Evolutionary conservation across 2,797 vertebrate species (phyloP), one percentile per base, ranked within the genome.

Genomic region (Margarornis squamiger): DNA sequence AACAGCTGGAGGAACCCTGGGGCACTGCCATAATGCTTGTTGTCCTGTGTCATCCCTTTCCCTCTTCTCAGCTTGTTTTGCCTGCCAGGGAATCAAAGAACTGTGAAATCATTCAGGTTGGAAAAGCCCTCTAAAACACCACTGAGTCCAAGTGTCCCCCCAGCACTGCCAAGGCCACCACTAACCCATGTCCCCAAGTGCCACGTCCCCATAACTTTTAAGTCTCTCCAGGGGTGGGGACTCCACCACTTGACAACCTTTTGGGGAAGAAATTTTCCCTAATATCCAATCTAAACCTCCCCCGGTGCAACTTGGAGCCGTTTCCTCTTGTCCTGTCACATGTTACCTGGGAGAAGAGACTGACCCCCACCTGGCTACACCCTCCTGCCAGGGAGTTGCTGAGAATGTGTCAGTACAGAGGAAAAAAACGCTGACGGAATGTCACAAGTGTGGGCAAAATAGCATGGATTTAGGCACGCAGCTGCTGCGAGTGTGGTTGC

Each of bases 11-110:
- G 58, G 61, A 67, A 17, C 43, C 80, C 68, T 2, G 29, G 46
- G 51, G 24, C 77, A 5, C 27, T 12, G 48, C 34, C 0, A 0
- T 2, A 6, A 3, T 0, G 2, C 30, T 39, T 18, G 29, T 30
- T 51, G 52, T 27, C 62, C 91, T 7, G 3, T 23, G 8, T 23
- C 65, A 36, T 3, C 68, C 62, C 26, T 38, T 20, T 21, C 21
- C 73, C 48, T 29, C 57, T 26, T 36, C 58, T 27, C 32, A 20
- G 8, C 22, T 39, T 32, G 26, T 29, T 76, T 41, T 43, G 21
- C 9, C 23, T 34, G 6, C 27, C 82, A 14, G 48, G 65, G 65
- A 78, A 20, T 4, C 21, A 7, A 24, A 65, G 79, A 41, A 16
- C 16, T 22, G 1, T 12, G 51, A 59, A 72, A 26, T 32, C 21